Conservation (phyloP, 92 coral and sea anemone species). For the Phenganax stokvisi region DNA sequence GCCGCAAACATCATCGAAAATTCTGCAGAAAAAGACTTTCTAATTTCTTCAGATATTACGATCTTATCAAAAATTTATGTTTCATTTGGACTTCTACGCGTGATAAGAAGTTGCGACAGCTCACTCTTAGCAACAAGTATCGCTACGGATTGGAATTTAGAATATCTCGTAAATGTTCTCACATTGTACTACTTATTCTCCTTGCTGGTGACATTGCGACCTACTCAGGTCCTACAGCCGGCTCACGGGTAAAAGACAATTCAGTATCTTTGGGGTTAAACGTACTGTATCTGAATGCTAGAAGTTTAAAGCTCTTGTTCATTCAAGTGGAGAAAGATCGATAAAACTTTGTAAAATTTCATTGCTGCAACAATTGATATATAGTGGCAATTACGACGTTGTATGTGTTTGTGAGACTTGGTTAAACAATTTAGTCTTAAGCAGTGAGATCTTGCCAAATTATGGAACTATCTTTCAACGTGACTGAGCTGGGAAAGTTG, state of each 20-base stretch:
- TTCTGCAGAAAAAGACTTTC: neutral
- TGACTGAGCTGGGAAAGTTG: slow-evolving; percentile 15
- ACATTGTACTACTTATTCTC: neutral
- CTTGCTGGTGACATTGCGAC: slow-evolving; percentile 2
- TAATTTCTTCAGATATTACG: neutral
- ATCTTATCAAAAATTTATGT: neutral
- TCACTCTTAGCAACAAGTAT: neutral
- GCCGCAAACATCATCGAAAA: neutral
- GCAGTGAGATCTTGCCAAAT: slow-evolving; percentile 4
- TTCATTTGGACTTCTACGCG: slow-evolving; percentile 7
- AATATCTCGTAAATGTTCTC: neutral
- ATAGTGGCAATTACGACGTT: neutral
- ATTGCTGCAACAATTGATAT: neutral
- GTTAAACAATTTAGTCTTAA: slow-evolving; percentile 4
- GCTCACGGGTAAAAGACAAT: neutral
- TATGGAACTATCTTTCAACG: neutral
- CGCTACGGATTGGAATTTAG: neutral
- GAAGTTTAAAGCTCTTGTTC: slow-evolving; percentile 9
- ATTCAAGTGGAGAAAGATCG: neutral
- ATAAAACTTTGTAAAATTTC: neutral
- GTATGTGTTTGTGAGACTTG: slow-evolving; percentile 2
- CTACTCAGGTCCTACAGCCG: neutral
- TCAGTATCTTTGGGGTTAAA: neutral
- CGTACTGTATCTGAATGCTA: slow-evolving; percentile 3
- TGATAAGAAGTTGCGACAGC: neutral